Base-by-base conservation (phyloP, 1,140 invertebrate genomes). In the Brevipalpus yothersi region DNA sequence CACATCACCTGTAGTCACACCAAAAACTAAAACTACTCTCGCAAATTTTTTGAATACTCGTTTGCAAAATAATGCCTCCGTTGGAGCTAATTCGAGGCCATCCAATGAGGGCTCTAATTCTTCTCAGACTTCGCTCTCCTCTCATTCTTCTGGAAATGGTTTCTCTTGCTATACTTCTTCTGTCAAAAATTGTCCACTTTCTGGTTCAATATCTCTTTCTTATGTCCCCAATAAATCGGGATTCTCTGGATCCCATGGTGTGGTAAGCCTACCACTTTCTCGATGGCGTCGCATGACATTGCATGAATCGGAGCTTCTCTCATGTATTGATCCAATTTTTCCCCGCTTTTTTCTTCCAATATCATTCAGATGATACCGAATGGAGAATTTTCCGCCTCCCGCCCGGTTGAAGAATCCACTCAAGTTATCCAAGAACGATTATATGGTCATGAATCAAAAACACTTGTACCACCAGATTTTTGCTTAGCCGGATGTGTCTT, bases 401-500 rank as follows among this genome's bases (percentile, higher is more conserved):
- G 58, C 58, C 49, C 59, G 60, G 21, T 56, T 39, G n/a, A 41
- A 53, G 12, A 57, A 1, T 31, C 31, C 31, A 31, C 31, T 31
- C 31, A 31, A 31, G 31, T 31, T 31, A 12, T 31, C n/a, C 62
- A 64, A 53, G 56, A 58, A 23, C 60, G 43, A 19, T 57, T 64
- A 58, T 69, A 63, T 62, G 70, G 70, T 31, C 70, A 73, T 64
- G 72, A 73, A 45, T 65, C 69, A 21, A 58, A 56, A 53, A 61
- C 58, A 15, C n/a, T 56, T n/a, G 80, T 94, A 58, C 87, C 89
- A 11, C 78, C 82, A 0, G 85, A 91, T 66, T 73, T 88, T 53
- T 94, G 87, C 71, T 70, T 95, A 8, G 73, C 93, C 3, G 91
- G 90, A 10, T 95, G 91, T 71, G 81, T 91, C 13, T 95, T 96